These are phyloP conservation scores for Euspilapteryx auroguttella DNA, from an alignment of 2,888 invertebrate species.

Conservation along the genomic window DNA sequence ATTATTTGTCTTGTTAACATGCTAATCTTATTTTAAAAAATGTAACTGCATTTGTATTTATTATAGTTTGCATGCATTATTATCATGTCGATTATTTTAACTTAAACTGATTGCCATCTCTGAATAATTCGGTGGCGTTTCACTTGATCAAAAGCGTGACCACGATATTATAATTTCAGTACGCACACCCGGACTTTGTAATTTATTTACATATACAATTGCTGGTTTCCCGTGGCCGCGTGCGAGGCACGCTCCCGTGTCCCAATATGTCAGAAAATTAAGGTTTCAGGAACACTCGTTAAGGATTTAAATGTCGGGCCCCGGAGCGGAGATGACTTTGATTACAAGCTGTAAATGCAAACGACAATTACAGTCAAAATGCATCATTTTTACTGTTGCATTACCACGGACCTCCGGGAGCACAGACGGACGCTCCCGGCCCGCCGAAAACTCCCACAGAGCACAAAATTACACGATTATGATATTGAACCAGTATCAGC, in stretches of 20 bases:
- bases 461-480: neutral
- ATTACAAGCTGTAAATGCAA: conserved; percentile 11
- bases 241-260: conserved; percentile 30
- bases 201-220: conserved; percentile 40
- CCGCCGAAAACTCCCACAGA: too few relatives aligned
- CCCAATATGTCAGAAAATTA: conserved; percentile 28
- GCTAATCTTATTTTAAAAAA: too few relatives aligned
- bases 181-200: conserved; percentile 19
- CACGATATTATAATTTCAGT: conserved; percentile 10
- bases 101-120: too few relatives aligned
- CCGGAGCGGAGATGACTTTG: conserved; percentile 14
- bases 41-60: too few relatives aligned
- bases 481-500: neutral
- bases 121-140: neutral
- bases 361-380: conserved; percentile 11
- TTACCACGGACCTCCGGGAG: conserved; percentile 2
- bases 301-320: conserved; percentile 15
- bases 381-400: conserved; percentile 14
- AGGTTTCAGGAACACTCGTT: conserved; percentile 38
- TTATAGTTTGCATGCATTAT: too few relatives aligned
- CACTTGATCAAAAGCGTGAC: conserved; percentile 1
- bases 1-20: conserved; percentile 15
- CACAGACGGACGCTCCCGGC: conserved; percentile 1
- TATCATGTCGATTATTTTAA: too few relatives aligned
- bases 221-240: conserved; percentile 20